These are phyloP conservation scores for Myrmecobius fasciatus DNA, from an alignment of 2,113 vertebrate species.

Conservation along the genomic window DNA sequence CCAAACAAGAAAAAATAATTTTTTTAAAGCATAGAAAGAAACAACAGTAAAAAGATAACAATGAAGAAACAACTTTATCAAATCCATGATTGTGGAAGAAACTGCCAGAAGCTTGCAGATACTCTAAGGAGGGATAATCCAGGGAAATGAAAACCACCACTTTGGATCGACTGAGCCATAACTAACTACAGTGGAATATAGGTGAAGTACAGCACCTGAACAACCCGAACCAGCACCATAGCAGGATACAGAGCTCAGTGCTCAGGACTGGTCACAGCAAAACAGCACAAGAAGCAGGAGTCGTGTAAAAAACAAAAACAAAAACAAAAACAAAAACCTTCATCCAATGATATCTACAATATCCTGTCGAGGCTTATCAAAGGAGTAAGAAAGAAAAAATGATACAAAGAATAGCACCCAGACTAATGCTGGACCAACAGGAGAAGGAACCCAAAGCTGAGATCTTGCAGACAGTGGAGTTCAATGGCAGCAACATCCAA, in stretches of 20 bases:
- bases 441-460: not conserved
- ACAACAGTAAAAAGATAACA: not conserved
- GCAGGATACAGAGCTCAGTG: not conserved
- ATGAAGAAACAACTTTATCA: not conserved
- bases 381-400: not conserved
- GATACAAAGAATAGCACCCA: not conserved
- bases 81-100: not conserved
- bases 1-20: not conserved
- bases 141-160: not conserved
- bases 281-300: not conserved
- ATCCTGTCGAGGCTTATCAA: not conserved
- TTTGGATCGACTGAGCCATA: not conserved
- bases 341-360: not conserved
- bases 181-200: not conserved
- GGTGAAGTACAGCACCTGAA: not conserved
- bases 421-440: not conserved
- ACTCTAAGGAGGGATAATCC: not conserved
- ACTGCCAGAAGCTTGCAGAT: not conserved
- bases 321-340: too few relatives aligned
- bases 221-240: not conserved
- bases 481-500: not conserved
- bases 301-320: too few relatives aligned
- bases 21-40: not conserved
- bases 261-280: not conserved
- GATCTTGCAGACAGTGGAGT: not conserved